A percentile compares a stretch with the other conserved stretches of the same genome.
phyloP scores from a whole-genome alignment of 2,797 vertebrate genomes.

The Phylloscopus collybita region DNA sequence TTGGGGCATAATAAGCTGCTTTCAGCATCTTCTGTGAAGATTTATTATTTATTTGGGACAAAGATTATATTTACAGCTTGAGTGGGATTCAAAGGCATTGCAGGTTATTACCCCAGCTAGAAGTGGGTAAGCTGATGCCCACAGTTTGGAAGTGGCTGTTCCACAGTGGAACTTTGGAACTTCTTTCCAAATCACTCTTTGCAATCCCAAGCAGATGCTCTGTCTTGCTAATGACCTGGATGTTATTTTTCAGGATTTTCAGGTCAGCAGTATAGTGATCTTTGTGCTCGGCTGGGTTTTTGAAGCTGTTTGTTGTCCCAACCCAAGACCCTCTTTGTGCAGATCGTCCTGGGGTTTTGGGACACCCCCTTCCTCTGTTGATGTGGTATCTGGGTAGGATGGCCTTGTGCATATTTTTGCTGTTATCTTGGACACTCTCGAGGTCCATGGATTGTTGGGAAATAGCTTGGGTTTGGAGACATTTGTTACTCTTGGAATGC shows the following conservation, averaged over 20 bases:
- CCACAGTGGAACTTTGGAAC: not conserved
- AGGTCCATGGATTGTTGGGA: not conserved
- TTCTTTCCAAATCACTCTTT: not conserved
- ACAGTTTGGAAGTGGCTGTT: not conserved
- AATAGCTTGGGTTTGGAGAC: slow-evolving; percentile 12
- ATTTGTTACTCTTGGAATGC: slow-evolving; percentile 59
- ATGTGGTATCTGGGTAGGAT: not conserved
- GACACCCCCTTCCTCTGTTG: not conserved
- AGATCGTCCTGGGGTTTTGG: not conserved
- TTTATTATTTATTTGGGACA: not conserved
- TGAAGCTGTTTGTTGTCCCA: not conserved
- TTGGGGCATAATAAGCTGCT: not conserved
- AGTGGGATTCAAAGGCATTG: not conserved
- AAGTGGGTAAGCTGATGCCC: not conserved
- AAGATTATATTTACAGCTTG: not conserved
- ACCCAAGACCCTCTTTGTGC: not conserved
- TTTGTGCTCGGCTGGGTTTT: not conserved
- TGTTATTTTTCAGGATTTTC: not conserved
- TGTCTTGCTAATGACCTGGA: accelerated
- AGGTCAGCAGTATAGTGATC: not conserved
- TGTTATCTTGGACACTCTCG: not conserved
- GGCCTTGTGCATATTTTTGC: not conserved
- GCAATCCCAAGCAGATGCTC: not conserved
- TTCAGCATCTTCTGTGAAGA: not conserved
- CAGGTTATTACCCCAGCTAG: not conserved